Evolutionary conservation across 1,140 invertebrate species (phyloP), one percentile per base, ranked within the genome.

Genomic region (Pinna nobilis): DNA sequence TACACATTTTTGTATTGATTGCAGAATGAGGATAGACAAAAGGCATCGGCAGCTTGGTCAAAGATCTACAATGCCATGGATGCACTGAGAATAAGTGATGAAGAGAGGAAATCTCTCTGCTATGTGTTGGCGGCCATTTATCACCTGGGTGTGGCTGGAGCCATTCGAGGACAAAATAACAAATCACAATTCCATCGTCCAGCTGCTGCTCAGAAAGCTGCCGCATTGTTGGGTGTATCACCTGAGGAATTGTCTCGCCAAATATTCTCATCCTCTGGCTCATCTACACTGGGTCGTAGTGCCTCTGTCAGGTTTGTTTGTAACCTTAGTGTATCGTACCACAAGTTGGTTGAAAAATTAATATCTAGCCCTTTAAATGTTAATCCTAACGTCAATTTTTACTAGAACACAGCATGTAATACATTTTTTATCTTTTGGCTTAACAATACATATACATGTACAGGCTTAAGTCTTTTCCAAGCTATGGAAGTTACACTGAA

Each of bases 91-190:
- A 91, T 97, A 32, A 92, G 92, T 15, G 93, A 94, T 50, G 90
- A 92, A 15, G 96, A 98, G 69, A 93, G 94, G 76, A 94, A 94
- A 81, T 93, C 93, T 0, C 92, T 98, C 50, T 97, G 95, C 93
- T 91, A 93, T 78, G 93, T 97, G 23, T 88, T 98, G 75, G 96
- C 95, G 11, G 95, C 95, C 9, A 94, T 98, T 74, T 96, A 96
- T 86, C 97, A 99, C 90, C 88, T 98, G 66, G 95, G 96, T 28
- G 93, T 94, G 83, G 96, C 97, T 61, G 90, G 90, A 49, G 89
- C 89, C 20, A 86, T 79, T 25, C 88, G 87, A 86, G 87, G 84
- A 73, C 82, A 82, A 39, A 90, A 87, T 79, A 89, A 89, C 57
- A 90, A 90, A 70, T 92, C 93, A 87, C 95, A 97, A 84, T 98